Evolutionary conservation across 2,113 vertebrate species (phyloP).

Genomic region (Bettongia penicillata): DNA sequence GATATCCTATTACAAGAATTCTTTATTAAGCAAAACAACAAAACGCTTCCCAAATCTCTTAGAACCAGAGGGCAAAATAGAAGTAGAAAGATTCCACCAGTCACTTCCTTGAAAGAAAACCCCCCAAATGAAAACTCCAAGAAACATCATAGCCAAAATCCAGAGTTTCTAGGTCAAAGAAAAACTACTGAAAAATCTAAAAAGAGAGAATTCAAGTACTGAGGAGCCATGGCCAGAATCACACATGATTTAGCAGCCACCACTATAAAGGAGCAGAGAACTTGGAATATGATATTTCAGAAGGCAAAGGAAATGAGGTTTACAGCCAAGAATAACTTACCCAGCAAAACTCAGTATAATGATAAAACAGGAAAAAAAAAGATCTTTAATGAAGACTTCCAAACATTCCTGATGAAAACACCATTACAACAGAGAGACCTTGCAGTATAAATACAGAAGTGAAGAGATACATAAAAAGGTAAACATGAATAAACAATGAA

Average conservation of each 20-base stretch:
- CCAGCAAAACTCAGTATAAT: not conserved
- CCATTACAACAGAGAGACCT: not conserved
- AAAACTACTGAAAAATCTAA: not conserved
- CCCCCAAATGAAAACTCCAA: not conserved
- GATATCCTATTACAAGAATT: not conserved
- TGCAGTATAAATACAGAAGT: not conserved
- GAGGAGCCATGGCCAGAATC: not conserved
- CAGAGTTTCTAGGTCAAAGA: not conserved
- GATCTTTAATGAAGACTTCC: not conserved
- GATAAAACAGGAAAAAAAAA: not conserved
- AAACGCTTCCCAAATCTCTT: not conserved
- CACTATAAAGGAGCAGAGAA: not conserved
- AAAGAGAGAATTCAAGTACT: not conserved
- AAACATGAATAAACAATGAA: not conserved
- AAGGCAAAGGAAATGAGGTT: not conserved
- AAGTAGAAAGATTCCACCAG: not conserved
- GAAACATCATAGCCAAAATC: not conserved
- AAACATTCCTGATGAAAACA: not conserved
- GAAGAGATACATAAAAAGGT: not conserved
- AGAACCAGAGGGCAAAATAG: not conserved
- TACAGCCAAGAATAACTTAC: not conserved
- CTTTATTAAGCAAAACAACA: too few relatives aligned
- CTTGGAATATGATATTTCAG: not conserved
- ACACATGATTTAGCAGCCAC: not conserved
- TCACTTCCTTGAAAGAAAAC: not conserved